Evolutionary conservation across 2,797 vertebrate genomes (phyloP).

Genomic region (Galago senegalensis): DNA sequence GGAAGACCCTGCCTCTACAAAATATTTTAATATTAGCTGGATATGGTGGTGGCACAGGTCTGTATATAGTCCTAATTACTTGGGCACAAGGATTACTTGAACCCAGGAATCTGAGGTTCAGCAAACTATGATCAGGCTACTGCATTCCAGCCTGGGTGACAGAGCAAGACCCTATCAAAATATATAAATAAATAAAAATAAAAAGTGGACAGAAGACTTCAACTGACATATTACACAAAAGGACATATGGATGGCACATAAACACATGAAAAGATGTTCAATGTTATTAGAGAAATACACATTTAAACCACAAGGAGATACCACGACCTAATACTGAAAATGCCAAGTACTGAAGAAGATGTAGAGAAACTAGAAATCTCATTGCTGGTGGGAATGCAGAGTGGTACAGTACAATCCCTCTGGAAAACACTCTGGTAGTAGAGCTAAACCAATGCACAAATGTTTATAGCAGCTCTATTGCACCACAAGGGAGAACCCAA

Average conservation of each 20-base stretch:
- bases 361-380: neutral
- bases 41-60: neutral
- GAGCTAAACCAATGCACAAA: neutral
- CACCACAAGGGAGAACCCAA: conserved; percentile 7
- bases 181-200: neutral
- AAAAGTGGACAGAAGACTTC: no score
- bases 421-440: neutral
- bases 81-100: neutral
- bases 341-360: no score
- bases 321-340: no score
- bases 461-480: conserved; percentile 13
- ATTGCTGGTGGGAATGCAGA: neutral
- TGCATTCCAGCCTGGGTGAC: neutral
- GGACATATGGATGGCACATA: no score
- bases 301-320: no score
- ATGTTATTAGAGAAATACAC: no score
- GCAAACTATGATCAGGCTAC: neutral
- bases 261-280: no score
- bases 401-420: neutral
- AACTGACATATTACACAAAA: no score
- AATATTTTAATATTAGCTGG: neutral
- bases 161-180: neutral
- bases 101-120: neutral
- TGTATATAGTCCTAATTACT: neutral
- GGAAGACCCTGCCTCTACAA: neutral